phyloP scores from a whole-genome alignment of 2,888 invertebrate genomes.

The Torymus auratus region DNA sequence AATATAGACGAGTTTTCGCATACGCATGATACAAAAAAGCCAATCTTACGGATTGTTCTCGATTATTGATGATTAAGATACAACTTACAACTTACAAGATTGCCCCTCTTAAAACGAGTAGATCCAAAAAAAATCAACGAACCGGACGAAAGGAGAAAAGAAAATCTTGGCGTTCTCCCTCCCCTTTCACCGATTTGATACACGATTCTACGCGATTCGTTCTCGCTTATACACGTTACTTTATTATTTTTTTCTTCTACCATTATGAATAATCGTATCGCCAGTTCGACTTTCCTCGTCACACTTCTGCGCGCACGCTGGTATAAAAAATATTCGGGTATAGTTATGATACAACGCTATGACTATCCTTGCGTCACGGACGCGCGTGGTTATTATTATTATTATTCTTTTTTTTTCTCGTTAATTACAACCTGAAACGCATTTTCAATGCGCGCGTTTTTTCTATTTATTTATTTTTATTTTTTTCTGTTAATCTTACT shows the following conservation, averaged over 20 bases:
- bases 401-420: conserved; percentile 12
- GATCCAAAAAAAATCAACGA: background rate
- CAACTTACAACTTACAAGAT: background rate
- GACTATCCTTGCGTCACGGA: conserved; percentile 55
- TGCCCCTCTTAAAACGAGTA: background rate
- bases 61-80: background rate
- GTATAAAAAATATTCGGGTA: conserved; percentile 58
- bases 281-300: conserved; percentile 38
- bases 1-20: background rate
- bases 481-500: conserved; percentile 44
- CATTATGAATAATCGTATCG: conserved; percentile 34
- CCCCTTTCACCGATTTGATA: conserved; percentile 9
- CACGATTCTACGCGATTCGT: conserved; percentile 3
- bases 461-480: conserved; percentile 50
- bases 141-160: conserved; percentile 5
- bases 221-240: background rate
- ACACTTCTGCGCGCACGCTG: conserved; percentile 22
- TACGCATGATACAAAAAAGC: conserved; percentile 3
- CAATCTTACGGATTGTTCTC: background rate
- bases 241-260: conserved; percentile 12
- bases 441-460: conserved; percentile 50
- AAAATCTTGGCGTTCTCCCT: background rate
- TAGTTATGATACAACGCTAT: conserved; percentile 48
- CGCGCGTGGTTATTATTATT: conserved; percentile 20
- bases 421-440: conserved; percentile 56